These are phyloP conservation scores for Eupithecia tripunctaria DNA, from an alignment of 2,888 invertebrate genomes.

Conservation along the genomic window DNA sequence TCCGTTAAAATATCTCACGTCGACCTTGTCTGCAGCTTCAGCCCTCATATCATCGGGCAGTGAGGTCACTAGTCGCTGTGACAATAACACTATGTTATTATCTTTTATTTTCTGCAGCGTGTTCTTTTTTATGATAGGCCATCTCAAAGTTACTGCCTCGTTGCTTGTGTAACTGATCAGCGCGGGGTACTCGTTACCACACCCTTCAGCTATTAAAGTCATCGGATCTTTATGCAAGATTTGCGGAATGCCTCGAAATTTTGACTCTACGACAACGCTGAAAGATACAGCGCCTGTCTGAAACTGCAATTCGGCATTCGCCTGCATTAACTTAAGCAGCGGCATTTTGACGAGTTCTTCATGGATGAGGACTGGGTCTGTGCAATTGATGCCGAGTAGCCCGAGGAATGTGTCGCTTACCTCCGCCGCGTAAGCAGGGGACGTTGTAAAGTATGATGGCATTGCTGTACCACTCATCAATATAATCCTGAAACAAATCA, in stretches of 20 bases:
- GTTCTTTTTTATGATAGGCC: not conserved
- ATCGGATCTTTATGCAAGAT: constrained; percentile 5
- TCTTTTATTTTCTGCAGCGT: not conserved
- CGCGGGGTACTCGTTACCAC: not conserved
- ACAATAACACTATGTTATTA: not conserved
- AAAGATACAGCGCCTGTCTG: not conserved
- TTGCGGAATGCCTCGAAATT: not conserved
- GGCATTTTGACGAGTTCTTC: constrained; percentile 10
- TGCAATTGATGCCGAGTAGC: constrained; percentile 8
- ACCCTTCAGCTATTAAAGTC: constrained; percentile 2
- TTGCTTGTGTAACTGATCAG: constrained; percentile 3
- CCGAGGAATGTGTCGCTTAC: not conserved
- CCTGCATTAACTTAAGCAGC: not conserved
- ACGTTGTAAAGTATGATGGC: not conserved
- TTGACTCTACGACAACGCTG: not conserved
- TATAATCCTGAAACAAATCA: not conserved
- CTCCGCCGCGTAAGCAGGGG: constrained; percentile 2
- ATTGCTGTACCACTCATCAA: constrained; percentile 9
- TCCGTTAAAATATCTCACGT: not conserved
- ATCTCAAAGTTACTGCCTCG: not conserved
- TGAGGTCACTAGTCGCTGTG: not conserved
- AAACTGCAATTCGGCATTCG: not conserved
- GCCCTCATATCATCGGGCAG: not conserved
- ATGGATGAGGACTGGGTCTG: not conserved
- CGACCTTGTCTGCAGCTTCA: not conserved